Conservation (phyloP, 64 coral and sea anemone genomes). For the Montipora foliosa region DNA sequence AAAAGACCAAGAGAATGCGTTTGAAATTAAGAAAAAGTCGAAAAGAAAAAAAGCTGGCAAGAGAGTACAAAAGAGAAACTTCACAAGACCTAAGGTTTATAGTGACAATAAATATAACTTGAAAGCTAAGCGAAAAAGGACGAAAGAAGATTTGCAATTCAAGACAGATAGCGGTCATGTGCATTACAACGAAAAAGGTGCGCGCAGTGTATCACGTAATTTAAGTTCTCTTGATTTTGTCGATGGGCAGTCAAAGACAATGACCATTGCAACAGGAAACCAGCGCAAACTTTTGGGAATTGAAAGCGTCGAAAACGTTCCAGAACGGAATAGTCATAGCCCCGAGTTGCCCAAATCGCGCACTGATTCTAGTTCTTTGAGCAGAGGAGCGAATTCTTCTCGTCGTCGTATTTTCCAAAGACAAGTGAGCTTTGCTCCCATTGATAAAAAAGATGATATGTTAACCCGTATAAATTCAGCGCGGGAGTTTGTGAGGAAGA, state of each 20-base stretch:
- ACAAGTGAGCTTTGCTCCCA: background rate
- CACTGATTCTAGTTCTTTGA: background rate
- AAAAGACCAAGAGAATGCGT: background rate
- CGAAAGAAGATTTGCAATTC: background rate
- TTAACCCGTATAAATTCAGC: slow-evolving; percentile 63
- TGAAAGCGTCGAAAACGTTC: background rate
- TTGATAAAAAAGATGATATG: slow-evolving; percentile 42
- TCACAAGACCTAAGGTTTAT: background rate
- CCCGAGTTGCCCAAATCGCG: background rate
- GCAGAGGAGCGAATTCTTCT: background rate
- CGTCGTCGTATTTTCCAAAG: background rate
- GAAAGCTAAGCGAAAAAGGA: background rate
- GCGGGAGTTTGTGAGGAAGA: slow-evolving; percentile 63
- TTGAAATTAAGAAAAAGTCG: slow-evolving; percentile 6
- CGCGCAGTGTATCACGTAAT: background rate
- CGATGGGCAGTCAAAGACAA: background rate
- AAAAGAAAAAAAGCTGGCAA: background rate
- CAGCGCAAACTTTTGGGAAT: slow-evolving; percentile 9
- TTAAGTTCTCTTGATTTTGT: background rate
- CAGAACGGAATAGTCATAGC: background rate
- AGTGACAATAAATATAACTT: background rate
- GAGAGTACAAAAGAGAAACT: background rate
- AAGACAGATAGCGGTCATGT: background rate
- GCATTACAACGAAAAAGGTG: background rate
- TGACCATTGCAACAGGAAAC: background rate